Evolutionary conservation across 2,113 vertebrate species (phyloP).

Genomic region (Podocnemis expansa): DNA sequence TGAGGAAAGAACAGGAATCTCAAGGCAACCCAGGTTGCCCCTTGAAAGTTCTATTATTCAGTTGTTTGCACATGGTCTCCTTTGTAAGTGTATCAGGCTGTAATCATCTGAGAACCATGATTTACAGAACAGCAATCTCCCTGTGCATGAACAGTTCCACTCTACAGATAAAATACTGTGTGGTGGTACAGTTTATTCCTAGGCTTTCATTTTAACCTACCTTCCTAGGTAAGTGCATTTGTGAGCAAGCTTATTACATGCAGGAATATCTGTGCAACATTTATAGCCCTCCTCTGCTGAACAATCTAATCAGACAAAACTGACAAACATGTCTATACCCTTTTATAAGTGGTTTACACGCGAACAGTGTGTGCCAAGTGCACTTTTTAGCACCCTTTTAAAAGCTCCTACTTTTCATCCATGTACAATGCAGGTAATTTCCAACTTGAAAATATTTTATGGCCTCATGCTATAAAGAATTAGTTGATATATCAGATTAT

Average conservation of each 20-base stretch:
- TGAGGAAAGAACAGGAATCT: neutral
- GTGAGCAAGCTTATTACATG: too few relatives aligned
- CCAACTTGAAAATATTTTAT: neutral
- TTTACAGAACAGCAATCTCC: neutral
- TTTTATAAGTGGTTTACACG: too few relatives aligned
- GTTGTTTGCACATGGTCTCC: neutral
- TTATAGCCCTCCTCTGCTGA: neutral
- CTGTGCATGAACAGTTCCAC: neutral
- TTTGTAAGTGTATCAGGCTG: neutral
- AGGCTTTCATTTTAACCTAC: too few relatives aligned
- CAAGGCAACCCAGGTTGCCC: neutral
- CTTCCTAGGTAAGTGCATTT: too few relatives aligned
- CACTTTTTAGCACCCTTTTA: too few relatives aligned
- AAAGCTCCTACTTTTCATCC: neutral
- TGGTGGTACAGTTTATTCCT: too few relatives aligned
- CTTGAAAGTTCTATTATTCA: neutral
- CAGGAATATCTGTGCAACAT: too few relatives aligned
- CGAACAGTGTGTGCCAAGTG: neutral
- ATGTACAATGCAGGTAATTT: accelerated
- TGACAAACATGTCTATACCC: too few relatives aligned
- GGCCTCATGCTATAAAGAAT: too few relatives aligned
- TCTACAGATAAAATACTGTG: neutral
- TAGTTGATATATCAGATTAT: neutral
- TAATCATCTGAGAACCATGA: neutral
- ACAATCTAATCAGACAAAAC: neutral